Base-by-base conservation (phyloP, 2,888 invertebrate species). In the Automeris io region DNA sequence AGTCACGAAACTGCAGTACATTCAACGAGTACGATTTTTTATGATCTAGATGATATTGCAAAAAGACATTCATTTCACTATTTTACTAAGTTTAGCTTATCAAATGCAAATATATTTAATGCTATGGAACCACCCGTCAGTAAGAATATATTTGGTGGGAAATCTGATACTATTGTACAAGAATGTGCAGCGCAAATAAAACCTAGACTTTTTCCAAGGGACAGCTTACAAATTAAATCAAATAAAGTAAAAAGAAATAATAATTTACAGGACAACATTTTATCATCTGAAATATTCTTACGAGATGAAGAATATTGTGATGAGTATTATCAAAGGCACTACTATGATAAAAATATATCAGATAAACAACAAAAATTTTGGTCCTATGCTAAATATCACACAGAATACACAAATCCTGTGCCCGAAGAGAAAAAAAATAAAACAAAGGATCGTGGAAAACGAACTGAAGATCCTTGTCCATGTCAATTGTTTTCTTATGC, bases 11-110 rank as follows among this genome's bases (percentile, higher is more conserved):
- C 57, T 18, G 12, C 71, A 3, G 43, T 54, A 11, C 56, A 45
- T 18, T 82, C 83, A 5, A 66, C 64, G 2, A 83, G 82, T 45
- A 83, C 81, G 6, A 54, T 81, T 46, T 85, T 81, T 45, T 83
- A 65, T 37, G 82, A 85, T 56, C 57, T 85, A 38, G 83, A 83
- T 42, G 69, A 71, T 11, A 55, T 80, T 41, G 68, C 67, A 5
- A 79, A 75, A 51, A 67, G 70, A 36, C 73, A 78, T 45, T 83
- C 83, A 8, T 73, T 70, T 44, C 66, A 73, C 46, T 68, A 60
- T 47, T 40, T 71, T 1, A 51, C 63, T 26, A 69, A 70, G 32
- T 11, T 62, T 0, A 58, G 45, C 36, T 12, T 45, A 9, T 66
- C 70, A 1, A 68, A 66, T 41, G 52, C 49, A n/a, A 63, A 66